Base-by-base conservation (phyloP, 2,113 vertebrate genomes). In the Varanus komodoensis region DNA sequence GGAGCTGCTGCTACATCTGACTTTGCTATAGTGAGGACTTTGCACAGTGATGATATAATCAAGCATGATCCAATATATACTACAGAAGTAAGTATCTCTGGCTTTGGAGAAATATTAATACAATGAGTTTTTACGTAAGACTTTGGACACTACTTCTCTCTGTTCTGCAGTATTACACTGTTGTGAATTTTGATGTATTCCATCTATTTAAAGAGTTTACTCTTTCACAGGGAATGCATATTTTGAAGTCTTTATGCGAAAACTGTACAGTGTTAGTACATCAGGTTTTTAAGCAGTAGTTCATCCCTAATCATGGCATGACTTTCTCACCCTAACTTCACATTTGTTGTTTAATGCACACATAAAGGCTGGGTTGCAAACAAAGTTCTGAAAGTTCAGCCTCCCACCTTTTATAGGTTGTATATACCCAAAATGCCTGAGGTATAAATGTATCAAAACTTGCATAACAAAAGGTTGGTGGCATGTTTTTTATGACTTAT, bases 41-140 rank as follows among this genome's bases (percentile, higher is more conserved):
- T 98, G 84, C 97, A 96, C 75, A 97, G 98, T 61, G 98, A 97
- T 92, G 98, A 99, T 94, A 96, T 97, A 6, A 95, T 97, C 91
- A 97, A 95, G 87, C 98, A 97, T 84, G 96, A 98, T 44, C 98
- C 98, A 92, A 96, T 96, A 17, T 98, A 98, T 95, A 97, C 97
- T 83, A 96, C 96, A 95, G 98, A 99, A 97, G 99, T 99, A 97
- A 94, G 97, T 96, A 86, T 92, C 91, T 77, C 54, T 83, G 34
- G 34, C 27, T 83, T 85, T 38, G 61, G 67, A 25, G 12, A 52
- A 14, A 32, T 50, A 3, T 88, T 52, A 50, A 71, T 80, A 25
- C 38, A 48, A 23, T 69, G 3, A 19, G 23, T 69, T 69, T 50
- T 34, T 34, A 69, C 6, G 4, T 25, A 17, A 50, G 8, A 68